phyloP scores from a whole-genome alignment of 2,888 invertebrate species.

The Polydrusus pterygomalis region DNA sequence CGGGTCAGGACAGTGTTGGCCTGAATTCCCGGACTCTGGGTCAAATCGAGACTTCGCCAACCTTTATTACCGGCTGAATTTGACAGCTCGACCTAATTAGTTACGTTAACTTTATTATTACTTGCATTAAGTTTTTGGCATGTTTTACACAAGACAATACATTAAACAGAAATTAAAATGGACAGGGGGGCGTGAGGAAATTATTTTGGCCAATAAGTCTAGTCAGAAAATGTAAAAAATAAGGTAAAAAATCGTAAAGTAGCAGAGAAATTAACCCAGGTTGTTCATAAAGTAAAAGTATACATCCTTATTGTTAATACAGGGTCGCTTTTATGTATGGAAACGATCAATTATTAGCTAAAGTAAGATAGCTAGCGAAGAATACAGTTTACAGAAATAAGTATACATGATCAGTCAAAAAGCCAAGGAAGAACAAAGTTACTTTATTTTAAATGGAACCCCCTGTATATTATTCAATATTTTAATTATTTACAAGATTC shows the following conservation, averaged over 20 bases:
- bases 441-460: too few relatives aligned
- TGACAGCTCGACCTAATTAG: slow-evolving; percentile 69
- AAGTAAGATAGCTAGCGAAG: too few relatives aligned
- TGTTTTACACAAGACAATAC: slow-evolving; percentile 27
- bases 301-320: background rate
- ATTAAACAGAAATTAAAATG: slow-evolving; percentile 10
- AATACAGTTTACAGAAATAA: too few relatives aligned
- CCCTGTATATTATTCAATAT: too few relatives aligned
- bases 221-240: slow-evolving; percentile 8
- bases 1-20: slow-evolving; percentile 69
- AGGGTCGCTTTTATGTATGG: too few relatives aligned
- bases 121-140: background rate
- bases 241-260: background rate
- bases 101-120: slow-evolving; percentile 50
- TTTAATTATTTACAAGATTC: too few relatives aligned
- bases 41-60: slow-evolving; percentile 75
- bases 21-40: slow-evolving; percentile 67
- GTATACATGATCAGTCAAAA: too few relatives aligned
- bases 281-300: background rate
- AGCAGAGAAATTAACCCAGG: background rate
- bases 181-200: too few relatives aligned
- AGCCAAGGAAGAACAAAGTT: too few relatives aligned
- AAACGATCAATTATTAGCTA: too few relatives aligned
- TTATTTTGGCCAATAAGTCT: slow-evolving; percentile 5
- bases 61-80: slow-evolving; percentile 70